Base-by-base conservation (phyloP, 2,113 vertebrate species). In the Hippopotamus amphibius region DNA sequence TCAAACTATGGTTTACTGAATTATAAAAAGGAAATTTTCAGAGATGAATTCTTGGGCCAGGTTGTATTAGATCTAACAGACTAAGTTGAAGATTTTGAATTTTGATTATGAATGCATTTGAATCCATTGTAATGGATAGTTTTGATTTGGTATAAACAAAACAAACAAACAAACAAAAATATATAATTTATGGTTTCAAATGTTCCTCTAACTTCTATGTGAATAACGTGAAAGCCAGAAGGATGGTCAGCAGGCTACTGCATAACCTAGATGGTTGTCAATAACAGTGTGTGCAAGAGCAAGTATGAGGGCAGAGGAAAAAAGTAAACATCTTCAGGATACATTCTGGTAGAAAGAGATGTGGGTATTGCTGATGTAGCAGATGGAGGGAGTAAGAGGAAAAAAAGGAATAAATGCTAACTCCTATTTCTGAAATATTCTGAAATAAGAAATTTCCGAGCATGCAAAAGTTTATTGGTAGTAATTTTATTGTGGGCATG, bases 41-140 rank as follows among this genome's bases (percentile, higher is more conserved):
- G 26, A 84, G 30, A 50, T 69, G 30, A 65, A 57, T 7, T 16
- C 19, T 28, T 65, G 19, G 26, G 14, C 1, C 17, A 37, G 12
- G 19, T 0, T 1, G n/a, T 63, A 6, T 8, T 66, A 74, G 14
- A 1, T 8, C 9, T 28, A 15, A n/a, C 4, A 61, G 21, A 61
- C 15, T 37, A 43, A 66, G 57, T 53, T 15, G 24, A 24, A 79
- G 4, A 59, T 1, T 22, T 71, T 71, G 6, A 0, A 93, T 55
- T 88, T 87, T 77, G 37, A 79, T 88, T 79, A n/a, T 69, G 12
- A 48, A 22, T 11, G 3, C 0, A 9, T 88, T 92, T 84, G 11
- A 93, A 77, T 33, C 4, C 1, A 53, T 77, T 53, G 0, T 37
- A 80, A 61, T 19, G 13, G 1, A 30, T 9, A 30, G 21, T 83